Evolutionary conservation across 2,797 vertebrate species (phyloP).

Genomic region (Girardinus metallicus): DNA sequence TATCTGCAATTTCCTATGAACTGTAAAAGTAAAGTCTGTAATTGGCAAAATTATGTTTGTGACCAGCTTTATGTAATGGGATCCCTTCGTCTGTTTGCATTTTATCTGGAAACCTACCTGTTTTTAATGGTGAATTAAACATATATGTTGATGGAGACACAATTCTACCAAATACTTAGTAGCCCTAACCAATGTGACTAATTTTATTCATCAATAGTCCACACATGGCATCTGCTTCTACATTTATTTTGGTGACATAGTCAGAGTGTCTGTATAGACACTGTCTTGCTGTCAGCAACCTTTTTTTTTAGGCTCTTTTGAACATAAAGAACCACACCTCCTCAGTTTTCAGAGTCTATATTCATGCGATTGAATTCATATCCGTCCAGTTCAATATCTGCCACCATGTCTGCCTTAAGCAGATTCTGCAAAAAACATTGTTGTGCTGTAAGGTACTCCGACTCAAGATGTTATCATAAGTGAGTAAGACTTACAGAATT

Average conservation of each 20-base stretch:
- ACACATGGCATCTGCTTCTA: background rate
- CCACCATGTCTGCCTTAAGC: background rate
- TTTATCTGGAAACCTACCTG: background rate
- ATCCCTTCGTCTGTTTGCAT: background rate
- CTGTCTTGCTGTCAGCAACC: background rate
- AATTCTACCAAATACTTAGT: too few relatives aligned
- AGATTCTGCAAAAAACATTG: background rate
- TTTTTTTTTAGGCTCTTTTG: background rate
- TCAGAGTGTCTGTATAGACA: background rate
- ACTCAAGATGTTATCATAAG: background rate
- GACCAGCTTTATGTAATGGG: background rate
- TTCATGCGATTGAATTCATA: background rate
- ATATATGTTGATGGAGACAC: background rate
- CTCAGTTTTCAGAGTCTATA: background rate
- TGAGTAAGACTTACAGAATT: background rate
- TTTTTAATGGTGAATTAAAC: background rate
- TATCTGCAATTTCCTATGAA: background rate
- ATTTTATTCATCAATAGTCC: background rate
- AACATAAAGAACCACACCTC: background rate
- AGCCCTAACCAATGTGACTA: background rate
- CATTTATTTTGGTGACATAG: background rate
- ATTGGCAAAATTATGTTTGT: background rate
- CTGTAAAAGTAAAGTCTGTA: background rate
- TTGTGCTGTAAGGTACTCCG: background rate
- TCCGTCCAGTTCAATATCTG: background rate